Evolutionary conservation across 2,113 vertebrate species (phyloP).

Genomic region (Sapajus apella): DNA sequence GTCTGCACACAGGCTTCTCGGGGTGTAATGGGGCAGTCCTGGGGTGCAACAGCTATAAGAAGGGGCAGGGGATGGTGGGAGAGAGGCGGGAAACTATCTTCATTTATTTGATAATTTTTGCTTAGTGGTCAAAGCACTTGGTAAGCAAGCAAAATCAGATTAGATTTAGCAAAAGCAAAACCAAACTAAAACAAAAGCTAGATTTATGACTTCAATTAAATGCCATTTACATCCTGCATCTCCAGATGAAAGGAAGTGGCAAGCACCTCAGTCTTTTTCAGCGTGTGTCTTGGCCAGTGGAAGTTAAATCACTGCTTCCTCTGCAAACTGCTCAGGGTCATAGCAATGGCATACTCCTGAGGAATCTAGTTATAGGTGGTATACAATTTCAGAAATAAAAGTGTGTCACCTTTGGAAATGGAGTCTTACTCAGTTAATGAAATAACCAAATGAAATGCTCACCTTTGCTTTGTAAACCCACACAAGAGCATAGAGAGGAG

Average conservation of each 20-base stretch:
- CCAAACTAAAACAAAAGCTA: conserved; percentile 67
- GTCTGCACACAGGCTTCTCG: neutral
- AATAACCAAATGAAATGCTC: neutral
- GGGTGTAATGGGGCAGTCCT: neutral
- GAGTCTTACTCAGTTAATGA: neutral
- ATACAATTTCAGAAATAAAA: neutral
- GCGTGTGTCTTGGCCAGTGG: neutral
- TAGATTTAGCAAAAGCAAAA: conserved; percentile 72
- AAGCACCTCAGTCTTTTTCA: neutral
- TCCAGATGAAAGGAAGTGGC: conserved; percentile 21
- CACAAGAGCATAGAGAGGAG: neutral
- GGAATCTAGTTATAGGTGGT: neutral
- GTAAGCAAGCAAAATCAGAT: conserved; percentile 45
- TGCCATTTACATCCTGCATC: neutral
- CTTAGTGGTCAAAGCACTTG: conserved; percentile 27
- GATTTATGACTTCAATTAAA: conserved; percentile 73
- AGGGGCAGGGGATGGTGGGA: neutral
- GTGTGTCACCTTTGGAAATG: neutral
- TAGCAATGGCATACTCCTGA: rapidly evolving
- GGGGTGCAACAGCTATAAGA: neutral
- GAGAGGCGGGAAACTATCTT: neutral
- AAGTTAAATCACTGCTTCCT: neutral
- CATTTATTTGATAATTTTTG: conserved; percentile 1
- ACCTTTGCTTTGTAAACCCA: neutral
- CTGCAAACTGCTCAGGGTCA: neutral